Percentiles rank a stretch among this genome's conserved stretches.
Evolutionary conservation across 2,797 vertebrate genomes (phyloP).

Genomic region (Sibirionetta formosa): DNA sequence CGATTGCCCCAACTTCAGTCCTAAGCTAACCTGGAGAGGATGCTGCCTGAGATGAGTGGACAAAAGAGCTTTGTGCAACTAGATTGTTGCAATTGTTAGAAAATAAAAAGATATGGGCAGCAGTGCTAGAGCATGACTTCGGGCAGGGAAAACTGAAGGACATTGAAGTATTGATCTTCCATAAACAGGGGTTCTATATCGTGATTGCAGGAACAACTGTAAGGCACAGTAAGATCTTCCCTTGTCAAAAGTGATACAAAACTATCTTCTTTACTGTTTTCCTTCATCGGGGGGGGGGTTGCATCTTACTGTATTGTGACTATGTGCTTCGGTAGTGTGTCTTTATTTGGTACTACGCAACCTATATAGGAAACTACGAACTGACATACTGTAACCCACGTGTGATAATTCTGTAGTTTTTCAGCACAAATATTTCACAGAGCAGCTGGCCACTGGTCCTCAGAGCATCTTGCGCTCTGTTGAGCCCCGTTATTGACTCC

Average conservation of each 20-base stretch:
- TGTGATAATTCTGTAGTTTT: neutral
- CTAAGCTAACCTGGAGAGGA: neutral
- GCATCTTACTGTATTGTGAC: neutral
- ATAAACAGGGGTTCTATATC: neutral
- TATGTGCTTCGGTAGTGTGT: neutral
- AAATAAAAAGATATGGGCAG: neutral
- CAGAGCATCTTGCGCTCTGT: neutral
- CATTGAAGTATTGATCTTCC: neutral
- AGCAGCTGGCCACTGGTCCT: neutral
- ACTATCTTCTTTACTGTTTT: neutral
- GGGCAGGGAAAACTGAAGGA: neutral
- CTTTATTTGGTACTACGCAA: neutral
- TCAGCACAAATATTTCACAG: neutral
- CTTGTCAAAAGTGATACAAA: neutral
- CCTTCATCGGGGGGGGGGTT: neutral
- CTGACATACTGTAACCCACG: neutral
- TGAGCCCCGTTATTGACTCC: neutral
- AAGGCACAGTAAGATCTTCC: neutral
- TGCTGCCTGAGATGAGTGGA: neutral
- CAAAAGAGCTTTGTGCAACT: neutral
- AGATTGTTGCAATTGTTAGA: neutral
- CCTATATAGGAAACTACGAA: neutral
- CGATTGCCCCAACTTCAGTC: rapidly evolving
- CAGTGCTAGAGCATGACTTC: neutral
- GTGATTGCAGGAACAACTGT: neutral